phyloP scores from a whole-genome alignment of 2,797 vertebrate genomes.

The Anguilla obscura region DNA sequence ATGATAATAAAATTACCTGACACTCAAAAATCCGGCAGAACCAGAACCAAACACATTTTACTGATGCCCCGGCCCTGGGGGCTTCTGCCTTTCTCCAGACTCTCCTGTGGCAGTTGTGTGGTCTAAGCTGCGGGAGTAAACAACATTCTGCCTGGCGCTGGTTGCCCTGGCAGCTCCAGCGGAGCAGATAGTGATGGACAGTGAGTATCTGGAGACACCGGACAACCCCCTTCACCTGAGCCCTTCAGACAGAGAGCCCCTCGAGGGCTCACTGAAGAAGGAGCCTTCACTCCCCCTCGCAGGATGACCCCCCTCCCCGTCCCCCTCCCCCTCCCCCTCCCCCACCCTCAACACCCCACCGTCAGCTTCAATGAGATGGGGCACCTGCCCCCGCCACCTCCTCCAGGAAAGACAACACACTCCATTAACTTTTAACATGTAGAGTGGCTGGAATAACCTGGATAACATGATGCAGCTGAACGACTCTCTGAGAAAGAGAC shows the following conservation, averaged over 20 bases:
- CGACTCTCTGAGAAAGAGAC: not conserved
- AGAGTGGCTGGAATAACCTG: not conserved
- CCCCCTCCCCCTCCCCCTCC: not conserved
- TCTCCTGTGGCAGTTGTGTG: not conserved
- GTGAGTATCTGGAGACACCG: not conserved
- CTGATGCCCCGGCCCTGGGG: not conserved
- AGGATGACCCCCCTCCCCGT: not conserved
- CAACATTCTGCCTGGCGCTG: not conserved
- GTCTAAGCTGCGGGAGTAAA: not conserved
- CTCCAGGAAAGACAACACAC: not conserved
- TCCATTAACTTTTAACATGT: not conserved
- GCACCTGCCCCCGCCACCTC: not conserved
- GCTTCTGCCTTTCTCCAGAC: not conserved
- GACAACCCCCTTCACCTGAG: conserved; percentile 13
- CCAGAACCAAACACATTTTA: not conserved
- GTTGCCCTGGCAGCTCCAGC: not conserved
- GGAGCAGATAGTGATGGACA: not conserved
- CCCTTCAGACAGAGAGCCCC: conserved; percentile 3
- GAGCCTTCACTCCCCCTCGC: not conserved
- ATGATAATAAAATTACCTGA: not conserved
- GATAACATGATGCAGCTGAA: not conserved
- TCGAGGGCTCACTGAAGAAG: not conserved
- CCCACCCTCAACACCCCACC: not conserved
- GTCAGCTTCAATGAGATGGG: not conserved
- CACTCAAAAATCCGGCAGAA: not conserved